Evolutionary conservation across 2,888 invertebrate species (phyloP), one percentile per base, ranked within the genome.

Genomic region (Hyposoter didymator): DNA sequence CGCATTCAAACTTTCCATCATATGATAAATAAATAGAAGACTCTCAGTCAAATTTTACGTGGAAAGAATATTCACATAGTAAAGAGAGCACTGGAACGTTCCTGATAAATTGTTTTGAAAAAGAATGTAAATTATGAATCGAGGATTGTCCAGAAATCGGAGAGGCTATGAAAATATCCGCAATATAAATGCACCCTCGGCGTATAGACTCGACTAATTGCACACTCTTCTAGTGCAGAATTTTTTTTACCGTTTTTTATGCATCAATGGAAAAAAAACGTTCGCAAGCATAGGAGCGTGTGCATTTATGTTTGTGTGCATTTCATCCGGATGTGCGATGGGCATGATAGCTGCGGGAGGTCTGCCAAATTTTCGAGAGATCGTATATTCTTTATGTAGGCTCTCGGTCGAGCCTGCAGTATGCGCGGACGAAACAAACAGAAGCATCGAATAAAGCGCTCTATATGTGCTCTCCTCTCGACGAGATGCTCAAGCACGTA

Each of bases 401-500:
- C 45, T 78, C 76, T 76, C 59, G 76, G 76, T 67, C 73, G 76
- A 49, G 75, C 49, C 28, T 14, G 59, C 74, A 72, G 70, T 82
- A 67, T 75, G 79, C 39, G 39, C 55, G 75, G 64, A 52, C 52
- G 83, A 83, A 73, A 85, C 80, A 83, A 83, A 81, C 78, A 83
- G 76, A 59, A 69, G 66, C 73, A 22, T 28, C 64, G 49, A 62
- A 83, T 80, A 83, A 76, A 83, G 78, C 80, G 70, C 78, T 73
- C 74, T 62, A 67, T 55, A 75, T 59, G 59, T 55, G 70, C 49
- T 74, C 47, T 43, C 43, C 80, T 74, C 84, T 84, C 83, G 73
- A 75, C 85, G 72, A 84, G 82, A 75, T 85, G 72, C 88, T 87
- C 78, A 70, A 86, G 88, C 88, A 88, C 88, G 88, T 88, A 88